Evolutionary conservation across 2,113 vertebrate genomes (phyloP), one percentile per base, ranked within the genome.

Genomic region (Elachura formosa): DNA sequence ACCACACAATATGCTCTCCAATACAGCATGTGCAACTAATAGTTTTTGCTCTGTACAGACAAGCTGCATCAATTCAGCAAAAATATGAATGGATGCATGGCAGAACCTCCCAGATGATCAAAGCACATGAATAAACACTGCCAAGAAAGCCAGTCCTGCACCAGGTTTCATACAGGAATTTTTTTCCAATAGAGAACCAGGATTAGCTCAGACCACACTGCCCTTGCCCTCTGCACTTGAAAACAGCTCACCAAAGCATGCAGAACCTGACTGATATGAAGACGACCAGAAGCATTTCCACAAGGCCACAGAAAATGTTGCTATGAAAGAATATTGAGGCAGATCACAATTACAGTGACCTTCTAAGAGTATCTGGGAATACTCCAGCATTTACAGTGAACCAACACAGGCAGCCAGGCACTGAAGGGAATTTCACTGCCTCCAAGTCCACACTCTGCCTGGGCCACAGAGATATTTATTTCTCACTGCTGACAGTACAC

Each of bases 1-100:
- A 48, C 14, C 22, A 77, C 41, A 28, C 8, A 31, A 40, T 6
- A 40, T 3, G n/a, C 6, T 58, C 13, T 63, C 54, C n/a, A 51
- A 13, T 12, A 64, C 40, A 76, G 34, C 43, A 62, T 0, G 0
- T 33, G 18, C 16, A 54, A 26, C 10, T 40, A 52, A 66, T 1
- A 40, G 36, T 4, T 72, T 68, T 71, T 49, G 28, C 51, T 71
- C 55, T 74, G 63, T 31, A 55, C 8, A 28, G 29, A 49, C 10
- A 64, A 74, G 12, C 20, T 64, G 31, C 66, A 62, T 2, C 56
- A 43, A 80, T 40, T 28, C 73, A 73, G 28, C 10, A 91, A 80
- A 86, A 63, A 18, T 3, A 29, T 48, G 15, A 86, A 45, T 5
- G 8, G 10, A 84, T 28, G 73, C 46, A 66, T 7, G 51, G 49